Evolutionary conservation across 2,113 vertebrate genomes (phyloP), one percentile per base, ranked within the genome.

Genomic region (Taxidea taxus): DNA sequence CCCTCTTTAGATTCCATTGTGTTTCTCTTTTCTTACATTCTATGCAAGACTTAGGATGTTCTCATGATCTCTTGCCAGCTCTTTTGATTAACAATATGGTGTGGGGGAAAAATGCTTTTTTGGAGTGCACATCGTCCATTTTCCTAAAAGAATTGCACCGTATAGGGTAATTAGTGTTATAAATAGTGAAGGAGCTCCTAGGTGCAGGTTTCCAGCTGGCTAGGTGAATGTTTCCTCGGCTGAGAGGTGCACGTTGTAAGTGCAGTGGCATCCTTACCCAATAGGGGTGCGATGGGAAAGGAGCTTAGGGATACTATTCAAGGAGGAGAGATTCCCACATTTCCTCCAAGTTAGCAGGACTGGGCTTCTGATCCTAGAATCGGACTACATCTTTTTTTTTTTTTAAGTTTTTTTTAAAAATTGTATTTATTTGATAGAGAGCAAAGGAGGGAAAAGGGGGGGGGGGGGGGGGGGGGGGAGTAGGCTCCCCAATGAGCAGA

Each of bases 81-180:
- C 91, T 93, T 96, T 66, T 93, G 42, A 95, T 91, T 93, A 91
- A 87, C 75, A 95, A 95, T 84, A 92, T n/a, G 42, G 77, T 64
- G 66, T 47, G 15, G 7, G 3, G 15, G 37, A 72, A 72, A 54
- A 81, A 34, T 31, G 10, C 29, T 84, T 90, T 87, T 85, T n/a
- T 72, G 60, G 66, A 97, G 68, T 4, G 31, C 89, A 90, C 42
- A 84, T 90, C 62, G 87, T n/a, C 78, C 49, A 47, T 92, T 89
- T 97, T 94, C 66, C 86, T 93, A 44, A 94, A 95, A 93, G 51
- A 93, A 88, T 42, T 77, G n/a, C 66, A 29, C 84, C 20, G n/a
- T 31, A 58, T 31, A 31, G 7, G n/a, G 7, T 47, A 91, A 89
- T 91, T 96, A 86, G 75, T 88, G 64, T 58, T 90, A 75, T 89